A percentile compares a stretch with the other conserved stretches of the same genome.
These are phyloP conservation scores for Orientallactaga bullata DNA, from an alignment of 2,113 vertebrate species.

Conservation along the genomic window DNA sequence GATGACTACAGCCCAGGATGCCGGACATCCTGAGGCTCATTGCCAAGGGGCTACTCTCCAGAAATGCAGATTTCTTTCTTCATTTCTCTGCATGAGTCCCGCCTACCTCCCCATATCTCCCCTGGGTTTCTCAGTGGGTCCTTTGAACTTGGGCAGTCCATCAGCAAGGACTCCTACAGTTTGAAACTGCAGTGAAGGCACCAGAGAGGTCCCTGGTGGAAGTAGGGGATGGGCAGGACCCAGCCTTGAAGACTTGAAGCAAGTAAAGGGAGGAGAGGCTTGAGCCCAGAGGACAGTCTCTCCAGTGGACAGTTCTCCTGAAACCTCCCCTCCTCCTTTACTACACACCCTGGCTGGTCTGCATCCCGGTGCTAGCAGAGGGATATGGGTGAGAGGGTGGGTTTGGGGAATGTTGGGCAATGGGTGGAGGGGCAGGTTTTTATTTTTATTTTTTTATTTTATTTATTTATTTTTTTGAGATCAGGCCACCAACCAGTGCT, in stretches of 20 bases:
- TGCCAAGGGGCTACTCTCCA: neutral
- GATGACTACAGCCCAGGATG: neutral
- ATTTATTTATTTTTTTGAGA: neutral
- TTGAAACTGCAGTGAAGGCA: no score
- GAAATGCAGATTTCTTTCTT: neutral
- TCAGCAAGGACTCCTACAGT: neutral
- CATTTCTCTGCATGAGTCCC: neutral
- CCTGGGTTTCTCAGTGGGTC: neutral
- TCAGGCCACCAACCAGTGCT: neutral
- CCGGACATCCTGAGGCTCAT: neutral
- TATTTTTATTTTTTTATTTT: no score
- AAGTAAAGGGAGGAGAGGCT: neutral
- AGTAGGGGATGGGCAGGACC: neutral
- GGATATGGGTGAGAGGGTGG: neutral
- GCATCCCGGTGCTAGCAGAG: neutral
- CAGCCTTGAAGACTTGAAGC: neutral
- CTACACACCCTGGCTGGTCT: neutral
- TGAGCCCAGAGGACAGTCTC: neutral
- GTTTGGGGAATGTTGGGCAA: neutral
- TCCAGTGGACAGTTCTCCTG: neutral
- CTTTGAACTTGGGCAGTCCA: neutral
- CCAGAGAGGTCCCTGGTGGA: neutral
- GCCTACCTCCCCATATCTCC: neutral
- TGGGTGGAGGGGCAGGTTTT: neutral
- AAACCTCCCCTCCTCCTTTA: neutral